A percentile compares a stretch with the other conserved stretches of the same genome.
These are phyloP conservation scores for Listronotus bonariensis DNA, from an alignment of 1,140 invertebrate species.

Conservation along the genomic window DNA sequence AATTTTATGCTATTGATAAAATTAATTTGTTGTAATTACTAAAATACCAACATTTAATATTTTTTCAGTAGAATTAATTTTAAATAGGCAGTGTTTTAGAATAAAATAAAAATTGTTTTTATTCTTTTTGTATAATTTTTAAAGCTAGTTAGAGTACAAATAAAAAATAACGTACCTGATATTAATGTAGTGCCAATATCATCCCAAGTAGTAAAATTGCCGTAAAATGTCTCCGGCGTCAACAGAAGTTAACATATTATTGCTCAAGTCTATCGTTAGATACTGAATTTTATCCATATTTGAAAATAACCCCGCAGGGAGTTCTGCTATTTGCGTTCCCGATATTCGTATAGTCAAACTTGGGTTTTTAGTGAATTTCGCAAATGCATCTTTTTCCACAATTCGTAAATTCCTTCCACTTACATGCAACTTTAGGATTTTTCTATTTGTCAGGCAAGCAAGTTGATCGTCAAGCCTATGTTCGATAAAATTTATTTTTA, in stretches of 20 bases:
- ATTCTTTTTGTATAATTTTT: no score
- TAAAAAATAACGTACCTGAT: conserved; percentile 62
- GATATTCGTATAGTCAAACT: conserved; percentile 77
- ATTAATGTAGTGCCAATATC: conserved; percentile 79
- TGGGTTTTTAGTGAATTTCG: conserved; percentile 64
- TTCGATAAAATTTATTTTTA: conserved; percentile 69
- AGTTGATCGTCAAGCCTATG: conserved; percentile 71
- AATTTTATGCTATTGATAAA: no score
- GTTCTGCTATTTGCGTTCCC: conserved; percentile 72
- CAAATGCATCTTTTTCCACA: conserved; percentile 74
- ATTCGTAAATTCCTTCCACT: conserved; percentile 71
- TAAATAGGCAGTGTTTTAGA: no score
- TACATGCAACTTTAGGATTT: conserved; percentile 78
- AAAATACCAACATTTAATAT: no score
- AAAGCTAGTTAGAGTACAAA: background rate
- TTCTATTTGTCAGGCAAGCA: conserved; percentile 71
- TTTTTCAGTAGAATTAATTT: no score
- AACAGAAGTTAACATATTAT: conserved; percentile 80
- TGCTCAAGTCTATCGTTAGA: conserved; percentile 78
- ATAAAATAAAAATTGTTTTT: no score
- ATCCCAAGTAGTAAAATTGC: conserved; percentile 82
- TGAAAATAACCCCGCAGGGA: conserved; percentile 78
- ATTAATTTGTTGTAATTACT: no score
- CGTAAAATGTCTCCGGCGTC: conserved; percentile 81
- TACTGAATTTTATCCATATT: conserved; percentile 76